Evolutionary conservation across 2,888 invertebrate genomes (phyloP).

Genomic region (Vandiemenella viatica): DNA sequence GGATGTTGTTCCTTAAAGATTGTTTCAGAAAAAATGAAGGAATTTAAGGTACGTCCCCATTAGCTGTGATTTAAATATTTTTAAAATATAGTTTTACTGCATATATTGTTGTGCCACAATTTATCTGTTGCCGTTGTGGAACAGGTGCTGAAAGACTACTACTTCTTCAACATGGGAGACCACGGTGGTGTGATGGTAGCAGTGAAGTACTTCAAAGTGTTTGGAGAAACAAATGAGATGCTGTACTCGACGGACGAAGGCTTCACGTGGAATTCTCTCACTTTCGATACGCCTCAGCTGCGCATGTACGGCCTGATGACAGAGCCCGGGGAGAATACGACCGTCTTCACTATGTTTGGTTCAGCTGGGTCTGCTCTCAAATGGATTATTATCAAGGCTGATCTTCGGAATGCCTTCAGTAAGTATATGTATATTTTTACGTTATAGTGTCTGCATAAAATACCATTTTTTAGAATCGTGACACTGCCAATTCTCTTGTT

Average conservation of each 20-base stretch:
- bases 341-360: constrained; percentile 82
- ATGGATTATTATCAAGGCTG: constrained; percentile 73
- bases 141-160: constrained; percentile 55
- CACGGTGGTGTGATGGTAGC: constrained; percentile 75
- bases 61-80: neutral
- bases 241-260: constrained; percentile 79
- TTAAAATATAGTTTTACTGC: neutral
- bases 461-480: too few relatives aligned
- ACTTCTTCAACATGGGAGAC: constrained; percentile 79
- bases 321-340: constrained; percentile 86
- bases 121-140: too few relatives aligned
- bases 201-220: constrained; percentile 61
- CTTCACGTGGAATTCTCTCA: constrained; percentile 56
- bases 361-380: constrained; percentile 53
- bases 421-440: constrained; percentile 21
- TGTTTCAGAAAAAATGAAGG: too few relatives aligned
- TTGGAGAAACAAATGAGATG: constrained; percentile 59
- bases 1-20: too few relatives aligned
- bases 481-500: too few relatives aligned
- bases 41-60: too few relatives aligned
- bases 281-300: constrained; percentile 53
- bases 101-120: neutral
- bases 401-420: constrained; percentile 38
- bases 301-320: constrained; percentile 83
- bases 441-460: too few relatives aligned